A percentile compares a stretch with the other conserved stretches of the same genome.
Conservation (phyloP, 2,113 vertebrate species). For the Tragulus kanchil region DNA sequence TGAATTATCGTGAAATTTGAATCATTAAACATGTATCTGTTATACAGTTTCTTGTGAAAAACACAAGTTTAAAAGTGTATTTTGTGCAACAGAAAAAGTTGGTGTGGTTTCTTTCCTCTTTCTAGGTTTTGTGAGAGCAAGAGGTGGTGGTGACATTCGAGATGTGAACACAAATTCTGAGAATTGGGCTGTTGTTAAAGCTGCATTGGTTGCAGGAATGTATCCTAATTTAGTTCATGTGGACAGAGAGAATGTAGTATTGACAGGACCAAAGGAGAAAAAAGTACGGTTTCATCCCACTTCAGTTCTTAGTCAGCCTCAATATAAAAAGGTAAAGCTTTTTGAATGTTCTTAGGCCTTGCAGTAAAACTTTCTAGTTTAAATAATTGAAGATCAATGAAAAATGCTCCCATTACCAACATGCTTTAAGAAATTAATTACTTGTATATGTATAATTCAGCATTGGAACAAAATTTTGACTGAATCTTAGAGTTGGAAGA, state of each 20-base stretch:
- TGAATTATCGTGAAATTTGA: slow-evolving; percentile 30
- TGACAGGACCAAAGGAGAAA: slow-evolving; percentile 92
- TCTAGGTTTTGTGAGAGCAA: slow-evolving; percentile 95
- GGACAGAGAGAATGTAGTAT: slow-evolving; percentile 88
- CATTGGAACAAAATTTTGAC: slow-evolving; percentile 49
- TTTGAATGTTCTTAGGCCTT: slow-evolving; percentile 57
- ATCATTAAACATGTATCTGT: slow-evolving; percentile 1
- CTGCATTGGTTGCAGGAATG: slow-evolving; percentile 96
- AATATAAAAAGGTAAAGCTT: slow-evolving; percentile 92
- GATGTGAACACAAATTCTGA: slow-evolving; percentile 97
- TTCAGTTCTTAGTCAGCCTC: slow-evolving; percentile 93
- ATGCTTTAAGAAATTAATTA: slow-evolving; percentile 44
- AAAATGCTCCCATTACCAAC: slow-evolving; percentile 11
- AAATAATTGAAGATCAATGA: background rate
- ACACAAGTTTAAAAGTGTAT: background rate
- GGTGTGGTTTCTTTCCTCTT: slow-evolving; percentile 36
- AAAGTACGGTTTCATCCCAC: slow-evolving; percentile 95
- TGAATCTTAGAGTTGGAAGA: background rate
- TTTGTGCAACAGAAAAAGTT: background rate
- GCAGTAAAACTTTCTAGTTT: background rate
- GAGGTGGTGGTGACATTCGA: slow-evolving; percentile 94
- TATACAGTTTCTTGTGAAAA: background rate
- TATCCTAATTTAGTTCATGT: slow-evolving; percentile 95
- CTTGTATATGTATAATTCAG: background rate
- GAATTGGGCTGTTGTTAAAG: slow-evolving; percentile 98